These are phyloP conservation scores for Drosophila repletoides DNA, from an alignment of 1,140 invertebrate genomes.

Conservation along the genomic window DNA sequence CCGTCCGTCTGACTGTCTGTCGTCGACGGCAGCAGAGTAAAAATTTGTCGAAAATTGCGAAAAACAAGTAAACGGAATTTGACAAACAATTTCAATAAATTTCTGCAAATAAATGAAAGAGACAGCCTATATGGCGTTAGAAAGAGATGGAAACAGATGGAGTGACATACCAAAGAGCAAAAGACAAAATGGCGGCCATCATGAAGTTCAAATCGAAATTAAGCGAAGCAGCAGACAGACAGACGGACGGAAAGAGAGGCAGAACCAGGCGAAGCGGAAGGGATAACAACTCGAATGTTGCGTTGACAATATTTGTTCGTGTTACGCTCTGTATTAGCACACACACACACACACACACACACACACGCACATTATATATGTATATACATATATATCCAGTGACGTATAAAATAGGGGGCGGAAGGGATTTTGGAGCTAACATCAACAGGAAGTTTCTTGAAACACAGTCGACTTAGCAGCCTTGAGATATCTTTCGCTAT, in stretches of 20 bases:
- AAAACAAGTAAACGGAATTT: conserved; percentile 80
- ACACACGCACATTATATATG: conserved; percentile 3
- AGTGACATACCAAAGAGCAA: conserved; percentile 15
- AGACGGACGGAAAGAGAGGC: conserved; percentile 23
- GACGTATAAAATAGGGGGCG: no score
- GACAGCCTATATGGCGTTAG: conserved; percentile 24
- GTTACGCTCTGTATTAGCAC: conserved; percentile 55
- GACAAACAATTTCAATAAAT: conserved; percentile 81
- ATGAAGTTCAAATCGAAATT: conserved; percentile 75
- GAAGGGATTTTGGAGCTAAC: no score
- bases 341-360: conserved; percentile 30
- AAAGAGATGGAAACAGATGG: not conserved
- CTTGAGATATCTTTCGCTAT: no score
- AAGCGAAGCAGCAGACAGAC: conserved; percentile 46
- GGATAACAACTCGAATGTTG: conserved; percentile 78
- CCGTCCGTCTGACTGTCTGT: no score
- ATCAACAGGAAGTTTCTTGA: no score
- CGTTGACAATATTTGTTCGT: conserved; percentile 77
- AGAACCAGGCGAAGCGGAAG: conserved; percentile 70
- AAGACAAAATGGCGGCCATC: conserved; percentile 66
- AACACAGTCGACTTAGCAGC: no score
- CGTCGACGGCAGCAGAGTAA: conserved; percentile 32
- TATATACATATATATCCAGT: not conserved
- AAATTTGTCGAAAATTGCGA: conserved; percentile 67
- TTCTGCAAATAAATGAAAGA: conserved; percentile 74